Evolutionary conservation across 2,113 vertebrate species (phyloP).

Genomic region (Mus pahari): DNA sequence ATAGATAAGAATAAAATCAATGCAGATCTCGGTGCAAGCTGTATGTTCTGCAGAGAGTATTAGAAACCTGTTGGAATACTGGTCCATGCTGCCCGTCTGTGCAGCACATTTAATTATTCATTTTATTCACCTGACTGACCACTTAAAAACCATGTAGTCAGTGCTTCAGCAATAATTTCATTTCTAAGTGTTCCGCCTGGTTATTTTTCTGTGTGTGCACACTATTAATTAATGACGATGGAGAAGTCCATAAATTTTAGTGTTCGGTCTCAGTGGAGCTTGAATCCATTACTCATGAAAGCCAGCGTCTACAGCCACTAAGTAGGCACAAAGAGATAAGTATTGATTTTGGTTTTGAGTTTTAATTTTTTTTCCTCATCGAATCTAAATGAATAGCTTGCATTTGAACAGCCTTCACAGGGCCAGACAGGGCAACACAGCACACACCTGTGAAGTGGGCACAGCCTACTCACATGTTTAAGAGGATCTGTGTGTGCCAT

Average conservation of each 20-base stretch:
- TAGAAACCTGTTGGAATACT: slow-evolving; percentile 65
- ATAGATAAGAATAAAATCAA: slow-evolving; percentile 56
- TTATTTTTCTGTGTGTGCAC: slow-evolving; percentile 76
- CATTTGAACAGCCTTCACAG: slow-evolving; percentile 39
- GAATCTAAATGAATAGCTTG: slow-evolving; percentile 48
- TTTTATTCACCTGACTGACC: slow-evolving; percentile 78
- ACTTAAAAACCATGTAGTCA: slow-evolving; percentile 79
- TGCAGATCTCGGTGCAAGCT: not conserved
- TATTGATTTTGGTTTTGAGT: slow-evolving; percentile 76
- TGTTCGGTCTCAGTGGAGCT: slow-evolving; percentile 44
- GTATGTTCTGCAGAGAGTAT: slow-evolving; percentile 42
- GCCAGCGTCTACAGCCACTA: slow-evolving; percentile 59
- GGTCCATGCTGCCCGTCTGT: slow-evolving; percentile 56
- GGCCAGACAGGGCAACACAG: not conserved
- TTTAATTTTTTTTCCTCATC: slow-evolving; percentile 82
- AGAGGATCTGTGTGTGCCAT: not conserved
- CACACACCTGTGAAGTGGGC: not conserved
- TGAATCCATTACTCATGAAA: slow-evolving; percentile 75
- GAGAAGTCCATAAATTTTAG: slow-evolving; percentile 79
- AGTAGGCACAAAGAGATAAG: slow-evolving; percentile 72
- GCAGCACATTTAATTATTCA: slow-evolving; percentile 80
- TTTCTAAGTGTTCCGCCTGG: slow-evolving; percentile 78
- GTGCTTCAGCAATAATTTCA: slow-evolving; percentile 80
- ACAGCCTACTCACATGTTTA: not conserved
- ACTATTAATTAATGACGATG: slow-evolving; percentile 79